These are phyloP conservation scores for Cremastinae sp. DNA, from an alignment of 2,888 invertebrate genomes.

Conservation along the genomic window DNA sequence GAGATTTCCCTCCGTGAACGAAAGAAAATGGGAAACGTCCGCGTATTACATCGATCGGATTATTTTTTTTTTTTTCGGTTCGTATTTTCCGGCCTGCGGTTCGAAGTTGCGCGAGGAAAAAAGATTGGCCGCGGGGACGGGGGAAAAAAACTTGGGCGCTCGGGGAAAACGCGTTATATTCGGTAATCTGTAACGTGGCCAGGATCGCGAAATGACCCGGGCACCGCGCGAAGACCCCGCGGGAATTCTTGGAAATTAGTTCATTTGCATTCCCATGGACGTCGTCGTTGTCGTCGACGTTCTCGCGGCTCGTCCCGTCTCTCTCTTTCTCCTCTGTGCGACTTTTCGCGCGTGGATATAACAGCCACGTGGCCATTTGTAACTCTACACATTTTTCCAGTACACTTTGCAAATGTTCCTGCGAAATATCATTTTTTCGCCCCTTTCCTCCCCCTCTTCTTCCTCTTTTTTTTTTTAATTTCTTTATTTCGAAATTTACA, in stretches of 20 bases:
- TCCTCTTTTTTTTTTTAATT: constrained; percentile 19
- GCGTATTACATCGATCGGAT: constrained; percentile 51
- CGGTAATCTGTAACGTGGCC: constrained; percentile 39
- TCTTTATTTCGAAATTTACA: constrained; percentile 31
- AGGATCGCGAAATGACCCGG: constrained; percentile 44
- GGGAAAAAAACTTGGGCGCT: constrained; percentile 8
- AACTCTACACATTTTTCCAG: constrained; percentile 32
- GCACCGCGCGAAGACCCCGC: constrained; percentile 61
- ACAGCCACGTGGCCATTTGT: constrained; percentile 34
- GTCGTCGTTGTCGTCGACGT: constrained; percentile 41
- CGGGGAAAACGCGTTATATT: constrained; percentile 14
- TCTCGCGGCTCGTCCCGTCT: background rate
- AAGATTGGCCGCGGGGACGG: background rate
- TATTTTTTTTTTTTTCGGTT: constrained; percentile 54
- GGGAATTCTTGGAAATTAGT: constrained; percentile 72
- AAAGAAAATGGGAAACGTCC: background rate
- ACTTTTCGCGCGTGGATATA: background rate
- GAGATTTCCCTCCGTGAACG: constrained; percentile 6
- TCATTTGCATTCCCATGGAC: constrained; percentile 69
- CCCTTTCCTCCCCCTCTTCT: constrained; percentile 23
- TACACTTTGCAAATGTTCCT: constrained; percentile 42
- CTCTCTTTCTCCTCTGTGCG: background rate
- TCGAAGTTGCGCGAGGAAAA: constrained; percentile 16
- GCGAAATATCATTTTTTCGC: constrained; percentile 38
- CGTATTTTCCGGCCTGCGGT: constrained; percentile 38